These are phyloP conservation scores for Ormyrus thymus DNA, from an alignment of 2,888 invertebrate genomes.

Conservation along the genomic window DNA sequence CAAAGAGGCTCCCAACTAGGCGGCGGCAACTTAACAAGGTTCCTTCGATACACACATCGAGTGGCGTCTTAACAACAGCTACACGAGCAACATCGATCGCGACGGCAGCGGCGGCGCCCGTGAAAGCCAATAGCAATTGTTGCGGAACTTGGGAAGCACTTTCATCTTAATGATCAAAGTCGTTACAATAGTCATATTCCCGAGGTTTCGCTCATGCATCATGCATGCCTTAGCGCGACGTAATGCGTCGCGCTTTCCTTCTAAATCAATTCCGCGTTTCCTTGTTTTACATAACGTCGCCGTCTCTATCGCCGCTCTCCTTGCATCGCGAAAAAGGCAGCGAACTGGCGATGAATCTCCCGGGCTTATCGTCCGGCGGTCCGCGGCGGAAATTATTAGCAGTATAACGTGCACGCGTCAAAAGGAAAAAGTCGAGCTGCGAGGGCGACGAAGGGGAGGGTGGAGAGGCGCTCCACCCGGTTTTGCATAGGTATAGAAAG, in stretches of 20 bases:
- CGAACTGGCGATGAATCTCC: constrained; percentile 30
- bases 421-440: no score
- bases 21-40: no score
- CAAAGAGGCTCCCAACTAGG: no score
- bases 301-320: no score
- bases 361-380: constrained; percentile 27
- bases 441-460: neutral
- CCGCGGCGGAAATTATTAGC: constrained; percentile 8
- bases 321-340: neutral
- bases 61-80: no score
- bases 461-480: no score
- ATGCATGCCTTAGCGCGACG: neutral
- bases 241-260: no score
- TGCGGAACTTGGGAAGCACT: neutral
- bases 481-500: no score
- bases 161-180: constrained; percentile 34
- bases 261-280: no score
- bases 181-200: constrained; percentile 20
- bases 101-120: constrained; percentile 4
- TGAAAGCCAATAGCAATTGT: neutral
- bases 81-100: no score
- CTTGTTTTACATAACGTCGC: no score
- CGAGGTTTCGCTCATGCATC: constrained; percentile 2
- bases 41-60: no score
- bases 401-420: neutral